Evolutionary conservation across 2,888 invertebrate species (phyloP).

Genomic region (Melanophora roralis): DNA sequence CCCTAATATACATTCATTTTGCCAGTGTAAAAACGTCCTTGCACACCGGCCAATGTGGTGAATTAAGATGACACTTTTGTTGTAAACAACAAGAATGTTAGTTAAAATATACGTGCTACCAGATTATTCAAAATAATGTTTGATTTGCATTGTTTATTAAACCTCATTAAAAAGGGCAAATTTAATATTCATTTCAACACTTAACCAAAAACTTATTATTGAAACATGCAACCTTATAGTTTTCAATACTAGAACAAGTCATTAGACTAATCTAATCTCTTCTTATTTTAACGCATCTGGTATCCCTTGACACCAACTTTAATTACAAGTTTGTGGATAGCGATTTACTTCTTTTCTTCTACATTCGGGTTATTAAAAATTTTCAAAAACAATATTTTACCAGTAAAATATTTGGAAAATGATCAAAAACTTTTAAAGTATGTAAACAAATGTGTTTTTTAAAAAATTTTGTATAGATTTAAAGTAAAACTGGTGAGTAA

Average conservation of each 20-base stretch:
- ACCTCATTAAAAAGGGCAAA: background rate
- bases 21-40: no score
- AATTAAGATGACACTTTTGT: constrained; percentile 6
- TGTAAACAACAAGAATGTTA: constrained; percentile 33
- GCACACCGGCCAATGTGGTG: no score
- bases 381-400: constrained; percentile 28
- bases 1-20: no score
- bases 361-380: constrained; percentile 39
- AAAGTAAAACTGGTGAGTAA: constrained; percentile 55
- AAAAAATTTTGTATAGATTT: constrained; percentile 31
- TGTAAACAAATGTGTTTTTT: constrained; percentile 27
- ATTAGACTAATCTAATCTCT: no score
- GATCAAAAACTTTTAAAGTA: constrained; percentile 31
- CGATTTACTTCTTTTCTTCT: constrained; percentile 44
- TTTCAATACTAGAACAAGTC: no score
- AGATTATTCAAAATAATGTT: background rate
- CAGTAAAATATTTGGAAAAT: constrained; percentile 33
- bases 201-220: no score
- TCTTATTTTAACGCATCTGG: constrained; percentile 9
- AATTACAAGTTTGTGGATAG: constrained; percentile 49
- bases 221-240: no score
- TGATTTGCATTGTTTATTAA: background rate
- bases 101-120: background rate
- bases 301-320: constrained; percentile 32
- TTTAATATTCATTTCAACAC: background rate